These are phyloP conservation scores for Callospermophilus lateralis DNA, from an alignment of 2,113 vertebrate genomes.

Conservation along the genomic window DNA sequence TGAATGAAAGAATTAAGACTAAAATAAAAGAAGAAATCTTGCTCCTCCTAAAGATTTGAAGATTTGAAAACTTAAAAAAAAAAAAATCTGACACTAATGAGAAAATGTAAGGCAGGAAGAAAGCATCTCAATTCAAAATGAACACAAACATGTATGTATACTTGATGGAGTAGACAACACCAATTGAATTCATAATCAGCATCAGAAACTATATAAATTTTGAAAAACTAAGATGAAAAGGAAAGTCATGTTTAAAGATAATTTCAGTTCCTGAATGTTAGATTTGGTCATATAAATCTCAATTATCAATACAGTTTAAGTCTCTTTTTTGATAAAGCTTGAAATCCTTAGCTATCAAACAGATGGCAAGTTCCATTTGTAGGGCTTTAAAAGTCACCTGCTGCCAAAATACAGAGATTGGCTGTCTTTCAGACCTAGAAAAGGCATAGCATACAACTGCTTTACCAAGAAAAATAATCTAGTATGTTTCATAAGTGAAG, in stretches of 20 bases:
- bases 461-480: conserved; percentile 50
- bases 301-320: conserved; percentile 6
- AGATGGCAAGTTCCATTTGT: conserved; percentile 46
- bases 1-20: conserved; percentile 24
- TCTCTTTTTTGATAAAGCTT: conserved; percentile 21
- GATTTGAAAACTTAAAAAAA: neutral
- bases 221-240: neutral
- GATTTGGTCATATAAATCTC: conserved; percentile 3
- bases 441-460: conserved; percentile 15
- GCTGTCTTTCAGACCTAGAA: conserved; percentile 10
- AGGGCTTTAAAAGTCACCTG: neutral
- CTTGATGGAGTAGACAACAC: neutral
- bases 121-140: neutral
- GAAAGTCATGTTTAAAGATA: neutral
- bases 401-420: conserved; percentile 46
- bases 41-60: neutral
- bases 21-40: neutral
- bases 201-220: neutral
- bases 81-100: neutral
- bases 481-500: neutral
- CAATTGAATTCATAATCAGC: neutral
- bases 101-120: neutral
- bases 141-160: neutral
- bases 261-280: neutral
- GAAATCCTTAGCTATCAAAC: conserved; percentile 38